Conservation (phyloP, 2,113 vertebrate species). For the Rynchops niger region DNA sequence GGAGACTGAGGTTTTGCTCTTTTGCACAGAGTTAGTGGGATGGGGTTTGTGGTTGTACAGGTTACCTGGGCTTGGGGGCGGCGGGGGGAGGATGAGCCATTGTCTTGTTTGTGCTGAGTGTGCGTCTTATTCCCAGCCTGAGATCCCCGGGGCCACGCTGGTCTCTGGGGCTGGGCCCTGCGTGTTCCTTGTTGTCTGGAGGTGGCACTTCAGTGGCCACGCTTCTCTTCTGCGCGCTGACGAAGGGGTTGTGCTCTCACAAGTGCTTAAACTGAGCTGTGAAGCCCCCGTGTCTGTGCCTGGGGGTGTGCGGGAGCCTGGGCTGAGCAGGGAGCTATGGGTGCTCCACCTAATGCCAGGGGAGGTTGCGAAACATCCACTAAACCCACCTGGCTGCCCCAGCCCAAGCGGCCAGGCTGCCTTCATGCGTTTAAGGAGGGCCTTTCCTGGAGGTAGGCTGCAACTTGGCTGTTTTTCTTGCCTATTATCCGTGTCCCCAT, state of each 20-base stretch:
- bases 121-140: background rate
- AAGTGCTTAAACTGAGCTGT: background rate
- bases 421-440: fast-evolving
- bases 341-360: background rate
- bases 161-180: background rate
- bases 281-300: background rate
- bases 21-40: background rate
- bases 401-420: background rate
- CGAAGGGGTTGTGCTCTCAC: background rate
- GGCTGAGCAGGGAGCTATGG: fast-evolving
- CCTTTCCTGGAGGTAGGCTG: background rate
- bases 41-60: background rate
- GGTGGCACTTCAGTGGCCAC: background rate
- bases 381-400: background rate
- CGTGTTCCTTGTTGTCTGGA: background rate
- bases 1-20: background rate
- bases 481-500: fast-evolving
- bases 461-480: background rate
- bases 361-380: background rate
- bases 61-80: background rate
- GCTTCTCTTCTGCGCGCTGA: fast-evolving
- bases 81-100: background rate
- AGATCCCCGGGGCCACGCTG: background rate
- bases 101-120: fast-evolving
- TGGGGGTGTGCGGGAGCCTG: background rate